Evolutionary conservation across 2,888 invertebrate genomes (phyloP).

Genomic region (Mallateleia sp.): DNA sequence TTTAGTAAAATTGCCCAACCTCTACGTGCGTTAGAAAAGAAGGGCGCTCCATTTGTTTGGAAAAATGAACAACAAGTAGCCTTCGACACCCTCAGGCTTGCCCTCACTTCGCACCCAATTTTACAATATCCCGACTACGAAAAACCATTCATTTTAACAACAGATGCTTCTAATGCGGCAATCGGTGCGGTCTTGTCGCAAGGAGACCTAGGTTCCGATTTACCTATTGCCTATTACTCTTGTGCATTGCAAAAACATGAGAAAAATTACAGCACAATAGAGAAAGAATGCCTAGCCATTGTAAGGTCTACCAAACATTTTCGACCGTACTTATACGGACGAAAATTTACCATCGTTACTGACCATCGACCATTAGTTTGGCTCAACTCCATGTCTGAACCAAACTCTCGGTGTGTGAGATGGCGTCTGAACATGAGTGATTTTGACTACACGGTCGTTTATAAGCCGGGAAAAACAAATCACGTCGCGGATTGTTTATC

Average conservation of each 20-base stretch:
- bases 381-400: constrained; percentile 32
- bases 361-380: constrained; percentile 49
- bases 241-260: constrained; percentile 53
- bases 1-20: constrained; percentile 36
- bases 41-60: not conserved
- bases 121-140: constrained; percentile 68
- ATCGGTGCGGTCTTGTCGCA: constrained; percentile 70
- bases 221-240: constrained; percentile 65
- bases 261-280: constrained; percentile 69
- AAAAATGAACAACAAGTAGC: not conserved
- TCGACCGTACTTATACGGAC: constrained; percentile 58
- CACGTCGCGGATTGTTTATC: constrained; percentile 39
- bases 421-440: constrained; percentile 30
- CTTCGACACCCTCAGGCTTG: no score
- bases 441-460: constrained; percentile 28
- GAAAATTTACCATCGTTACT: constrained; percentile 37
- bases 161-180: constrained; percentile 68
- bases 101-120: no score
- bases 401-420: constrained; percentile 4
- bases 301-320: constrained; percentile 48
- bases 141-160: constrained; percentile 62
- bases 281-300: constrained; percentile 70
- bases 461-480: constrained; percentile 37
- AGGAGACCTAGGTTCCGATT: constrained; percentile 44
- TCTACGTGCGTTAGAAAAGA: constrained; percentile 11